These are phyloP conservation scores for Drusus annulatus DNA, from an alignment of 1,140 invertebrate genomes.

Conservation along the genomic window DNA sequence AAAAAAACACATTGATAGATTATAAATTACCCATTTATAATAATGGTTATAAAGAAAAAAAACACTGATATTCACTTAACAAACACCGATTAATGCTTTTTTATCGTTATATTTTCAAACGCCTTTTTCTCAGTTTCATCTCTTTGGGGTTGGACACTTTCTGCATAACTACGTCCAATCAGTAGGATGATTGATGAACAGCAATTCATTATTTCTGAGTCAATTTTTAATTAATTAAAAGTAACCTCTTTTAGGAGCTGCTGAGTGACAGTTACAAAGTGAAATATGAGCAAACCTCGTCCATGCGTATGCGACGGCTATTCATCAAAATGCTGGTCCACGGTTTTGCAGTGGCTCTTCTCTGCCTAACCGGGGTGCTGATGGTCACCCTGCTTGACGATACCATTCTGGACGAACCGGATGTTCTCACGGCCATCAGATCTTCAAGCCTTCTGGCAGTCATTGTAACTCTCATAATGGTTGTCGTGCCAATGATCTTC, in stretches of 20 bases:
- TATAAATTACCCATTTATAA: no score
- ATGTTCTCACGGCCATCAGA: slow-evolving; percentile 55
- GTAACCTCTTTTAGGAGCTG: not conserved
- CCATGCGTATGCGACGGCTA: not conserved
- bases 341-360: slow-evolving; percentile 64
- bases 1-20: no score
- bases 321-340: slow-evolving; percentile 67
- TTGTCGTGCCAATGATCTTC: slow-evolving; percentile 63
- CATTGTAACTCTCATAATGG: slow-evolving; percentile 65
- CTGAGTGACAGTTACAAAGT: slow-evolving; percentile 67
- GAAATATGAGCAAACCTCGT: slow-evolving; percentile 48
- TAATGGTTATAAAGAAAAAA: no score
- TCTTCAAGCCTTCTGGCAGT: slow-evolving; percentile 56
- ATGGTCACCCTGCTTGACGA: slow-evolving; percentile 67
- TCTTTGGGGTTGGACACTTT: no score
- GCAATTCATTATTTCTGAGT: no score
- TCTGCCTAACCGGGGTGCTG: slow-evolving; percentile 65
- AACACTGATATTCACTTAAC: no score
- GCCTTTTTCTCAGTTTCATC: no score
- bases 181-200: no score
- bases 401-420: slow-evolving; percentile 50
- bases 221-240: no score
- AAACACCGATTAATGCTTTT: no score
- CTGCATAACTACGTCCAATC: no score
- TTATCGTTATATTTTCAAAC: no score